Percentiles rank a stretch among this genome's conserved stretches.
Evolutionary conservation across 2,797 vertebrate genomes (phyloP).

Genomic region (Galagoides demidoff): DNA sequence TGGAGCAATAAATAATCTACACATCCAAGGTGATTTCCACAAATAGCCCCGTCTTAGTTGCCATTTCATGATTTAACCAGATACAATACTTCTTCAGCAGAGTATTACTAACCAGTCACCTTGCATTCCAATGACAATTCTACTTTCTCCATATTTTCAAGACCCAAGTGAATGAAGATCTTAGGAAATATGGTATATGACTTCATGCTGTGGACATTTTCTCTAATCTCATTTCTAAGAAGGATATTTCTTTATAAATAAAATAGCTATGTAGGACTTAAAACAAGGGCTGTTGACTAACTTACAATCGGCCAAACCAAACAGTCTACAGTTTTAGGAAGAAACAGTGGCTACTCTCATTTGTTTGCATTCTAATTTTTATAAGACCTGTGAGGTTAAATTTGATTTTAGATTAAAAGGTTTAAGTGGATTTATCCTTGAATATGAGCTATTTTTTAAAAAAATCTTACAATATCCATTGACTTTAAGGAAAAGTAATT

Average conservation of each 20-base stretch:
- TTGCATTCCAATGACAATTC: neutral
- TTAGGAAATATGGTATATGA: neutral
- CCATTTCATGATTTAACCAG: slow-evolving; percentile 32
- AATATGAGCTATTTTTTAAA: neutral
- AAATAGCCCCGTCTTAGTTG: neutral
- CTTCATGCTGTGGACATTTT: neutral
- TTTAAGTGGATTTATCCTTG: neutral
- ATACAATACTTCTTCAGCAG: neutral
- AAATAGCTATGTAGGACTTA: neutral
- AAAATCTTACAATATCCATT: neutral
- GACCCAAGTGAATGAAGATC: neutral
- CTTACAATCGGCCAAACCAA: neutral
- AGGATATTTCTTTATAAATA: neutral
- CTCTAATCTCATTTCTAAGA: neutral
- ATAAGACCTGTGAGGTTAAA: neutral
- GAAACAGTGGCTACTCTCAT: neutral
- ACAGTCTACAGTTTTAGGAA: neutral
- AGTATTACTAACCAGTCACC: neutral
- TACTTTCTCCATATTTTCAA: neutral
- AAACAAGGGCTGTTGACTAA: neutral
- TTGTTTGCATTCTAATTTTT: slow-evolving; percentile 16
- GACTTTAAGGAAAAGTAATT: slow-evolving; percentile 34
- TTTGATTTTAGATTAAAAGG: slow-evolving; percentile 47
- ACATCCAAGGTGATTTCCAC: neutral
- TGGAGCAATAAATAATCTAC: slow-evolving; percentile 47